Conservation (phyloP, 2,113 vertebrate genomes). For the Nycticebus coucang region DNA sequence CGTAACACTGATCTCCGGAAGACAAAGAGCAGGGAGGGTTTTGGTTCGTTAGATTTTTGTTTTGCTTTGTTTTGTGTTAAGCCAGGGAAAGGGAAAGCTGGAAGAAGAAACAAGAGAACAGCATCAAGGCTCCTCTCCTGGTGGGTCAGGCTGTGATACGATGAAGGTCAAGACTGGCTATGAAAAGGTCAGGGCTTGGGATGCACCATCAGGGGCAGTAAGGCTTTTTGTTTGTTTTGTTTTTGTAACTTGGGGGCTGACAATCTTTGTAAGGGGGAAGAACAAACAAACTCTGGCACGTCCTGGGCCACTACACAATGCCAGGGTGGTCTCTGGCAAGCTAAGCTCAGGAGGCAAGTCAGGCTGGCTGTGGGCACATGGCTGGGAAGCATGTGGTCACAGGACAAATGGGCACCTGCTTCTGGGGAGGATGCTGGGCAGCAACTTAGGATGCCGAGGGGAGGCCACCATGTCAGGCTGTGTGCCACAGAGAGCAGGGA, state of each 20-base stretch:
- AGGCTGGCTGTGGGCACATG: neutral
- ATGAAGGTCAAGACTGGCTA: constrained; percentile 20
- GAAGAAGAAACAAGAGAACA: constrained; percentile 45
- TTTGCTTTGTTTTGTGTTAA: constrained; percentile 53
- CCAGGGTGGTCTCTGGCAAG: neutral
- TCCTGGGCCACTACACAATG: neutral
- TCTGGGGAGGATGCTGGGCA: neutral
- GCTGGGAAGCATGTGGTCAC: neutral
- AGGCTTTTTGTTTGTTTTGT: neutral
- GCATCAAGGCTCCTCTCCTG: neutral
- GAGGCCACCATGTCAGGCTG: too few relatives aligned
- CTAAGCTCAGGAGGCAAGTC: neutral
- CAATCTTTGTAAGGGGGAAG: neutral
- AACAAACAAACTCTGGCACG: neutral
- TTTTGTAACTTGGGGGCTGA: neutral
- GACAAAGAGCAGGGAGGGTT: neutral
- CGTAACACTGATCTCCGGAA: neutral
- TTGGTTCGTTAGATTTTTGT: neutral
- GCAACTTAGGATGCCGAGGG: neutral
- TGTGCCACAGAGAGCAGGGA: neutral
- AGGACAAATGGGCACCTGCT: constrained; percentile 19
- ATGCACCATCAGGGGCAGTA: neutral
- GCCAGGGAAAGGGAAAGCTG: constrained; percentile 36
- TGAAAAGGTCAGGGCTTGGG: neutral
- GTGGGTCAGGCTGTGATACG: neutral